Evolutionary conservation across 2,113 vertebrate species (phyloP), one percentile per base, ranked within the genome.

Genomic region (Pelodiscus sinensis): DNA sequence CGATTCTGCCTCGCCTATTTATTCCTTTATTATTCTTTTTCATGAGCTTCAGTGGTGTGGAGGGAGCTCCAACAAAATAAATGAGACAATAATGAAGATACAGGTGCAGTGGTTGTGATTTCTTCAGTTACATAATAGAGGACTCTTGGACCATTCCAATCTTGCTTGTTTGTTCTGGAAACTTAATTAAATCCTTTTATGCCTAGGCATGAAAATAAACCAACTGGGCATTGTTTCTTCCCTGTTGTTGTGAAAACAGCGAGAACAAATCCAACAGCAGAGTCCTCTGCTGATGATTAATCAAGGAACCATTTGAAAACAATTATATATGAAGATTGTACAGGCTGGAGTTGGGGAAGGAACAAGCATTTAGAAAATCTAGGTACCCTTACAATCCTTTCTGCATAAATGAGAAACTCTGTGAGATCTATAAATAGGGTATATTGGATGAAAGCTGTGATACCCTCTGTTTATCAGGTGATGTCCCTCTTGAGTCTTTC

Each of bases 171-270:
- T 90, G 73, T 92, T 93, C 81, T 65, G 81, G 90, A 82, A 85
- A 54, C 54, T 88, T 92, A 92, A 92, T 96, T 92, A 87, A 83
- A 65, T 93, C 71, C 79, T 35, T 86, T 93, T 95, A 84, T 78
- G 31, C 62, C 80, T 82, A 94, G 81, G 56, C 29, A 75, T 52
- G 54, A 81, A 65, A 88, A 9, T 90, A 56, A 90, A 80, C 87
- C 60, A 79, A 1, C 7, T 54, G 82, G 71, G 54, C 65, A 55
- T 83, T 94, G 81, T 94, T 89, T 84, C 62, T 79, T 96, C 75
- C 50, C 78, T 29, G 13, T 0, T 57, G 56, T 54, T 25, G 54
- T 90, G 83, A 87, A 92, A 88, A 93, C 89, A 3, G 15, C 31
- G 22, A 89, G 60, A 89, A 55, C 81, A 87, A 84, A 81, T 86